Conservation (phyloP, 2,888 invertebrate genomes). For the Torymus aiolomorphi region DNA sequence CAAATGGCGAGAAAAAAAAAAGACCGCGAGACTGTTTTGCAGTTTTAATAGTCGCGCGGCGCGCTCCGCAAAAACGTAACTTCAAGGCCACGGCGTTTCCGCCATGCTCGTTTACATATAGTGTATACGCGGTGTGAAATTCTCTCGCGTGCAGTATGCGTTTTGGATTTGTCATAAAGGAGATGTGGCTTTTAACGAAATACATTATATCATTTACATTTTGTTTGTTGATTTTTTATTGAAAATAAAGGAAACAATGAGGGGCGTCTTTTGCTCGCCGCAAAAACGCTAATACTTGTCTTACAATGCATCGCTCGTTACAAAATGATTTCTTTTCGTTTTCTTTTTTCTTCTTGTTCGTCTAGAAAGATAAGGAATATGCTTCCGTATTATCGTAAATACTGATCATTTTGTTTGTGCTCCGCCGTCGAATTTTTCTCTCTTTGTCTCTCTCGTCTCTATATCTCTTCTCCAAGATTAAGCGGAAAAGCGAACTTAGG, state of each 20-base stretch:
- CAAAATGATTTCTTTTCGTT: conserved; percentile 31
- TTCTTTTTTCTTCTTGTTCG: no score
- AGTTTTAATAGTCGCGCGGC: conserved; percentile 17
- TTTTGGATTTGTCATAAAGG: not conserved
- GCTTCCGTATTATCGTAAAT: conserved; percentile 27
- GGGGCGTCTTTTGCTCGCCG: conserved; percentile 16
- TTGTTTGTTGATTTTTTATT: conserved; percentile 53
- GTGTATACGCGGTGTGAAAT: not conserved
- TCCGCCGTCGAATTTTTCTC: conserved; percentile 5
- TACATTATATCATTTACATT: not conserved
- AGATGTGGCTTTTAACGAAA: no score
- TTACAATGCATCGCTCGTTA: conserved; percentile 42
- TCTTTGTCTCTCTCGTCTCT: not conserved
- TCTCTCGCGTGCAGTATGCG: not conserved
- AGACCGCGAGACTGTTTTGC: conserved; percentile 6
- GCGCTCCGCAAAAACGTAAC: no score
- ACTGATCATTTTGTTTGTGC: conserved; percentile 28
- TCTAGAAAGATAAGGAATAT: conserved; percentile 1
- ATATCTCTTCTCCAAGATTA: not conserved
- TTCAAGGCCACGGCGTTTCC: no score
- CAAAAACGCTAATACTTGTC: conserved; percentile 47
- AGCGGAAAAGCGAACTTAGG: not conserved
- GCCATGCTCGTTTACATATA: no score
- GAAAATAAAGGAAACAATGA: conserved; percentile 56
- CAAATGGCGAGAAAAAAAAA: conserved; percentile 1